These are phyloP conservation scores for Leucophenga varia DNA, from an alignment of 1,140 invertebrate genomes.

Conservation along the genomic window DNA sequence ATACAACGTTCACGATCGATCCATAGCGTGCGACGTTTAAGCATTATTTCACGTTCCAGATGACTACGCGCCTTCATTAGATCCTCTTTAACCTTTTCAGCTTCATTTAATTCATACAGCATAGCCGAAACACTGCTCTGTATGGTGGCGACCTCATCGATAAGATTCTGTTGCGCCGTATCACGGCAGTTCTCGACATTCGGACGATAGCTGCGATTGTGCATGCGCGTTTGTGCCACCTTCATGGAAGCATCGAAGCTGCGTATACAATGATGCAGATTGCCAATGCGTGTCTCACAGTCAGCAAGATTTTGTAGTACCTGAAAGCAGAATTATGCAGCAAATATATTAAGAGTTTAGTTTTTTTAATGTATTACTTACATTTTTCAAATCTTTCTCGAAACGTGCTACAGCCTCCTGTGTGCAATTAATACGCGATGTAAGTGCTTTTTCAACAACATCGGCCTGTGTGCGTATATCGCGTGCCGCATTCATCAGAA, in stretches of 20 bases:
- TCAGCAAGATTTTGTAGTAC: conserved; percentile 67
- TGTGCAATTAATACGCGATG: conserved; percentile 66
- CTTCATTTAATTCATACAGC: conserved; percentile 61
- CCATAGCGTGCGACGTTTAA: conserved; percentile 70
- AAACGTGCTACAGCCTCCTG: conserved; percentile 67
- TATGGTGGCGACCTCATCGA: conserved; percentile 72
- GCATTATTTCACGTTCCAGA: conserved; percentile 71
- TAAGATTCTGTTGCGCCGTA: conserved; percentile 67
- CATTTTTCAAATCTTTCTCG: conserved; percentile 66
- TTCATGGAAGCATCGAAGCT: conserved; percentile 73
- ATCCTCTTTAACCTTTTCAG: conserved; percentile 62
- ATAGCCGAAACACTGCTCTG: conserved; percentile 67
- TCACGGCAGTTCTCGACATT: conserved; percentile 74
- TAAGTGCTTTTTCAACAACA: conserved; percentile 67
- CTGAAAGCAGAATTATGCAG: conserved; percentile 41
- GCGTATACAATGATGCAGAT: conserved; percentile 63
- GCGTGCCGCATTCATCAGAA: conserved; percentile 65
- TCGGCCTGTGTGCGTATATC: conserved; percentile 75
- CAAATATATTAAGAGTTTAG: background rate
- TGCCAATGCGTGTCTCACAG: conserved; percentile 68
- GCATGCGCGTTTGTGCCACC: conserved; percentile 74
- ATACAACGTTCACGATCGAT: conserved; percentile 69
- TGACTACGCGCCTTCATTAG: conserved; percentile 64
- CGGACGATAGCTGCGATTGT: conserved; percentile 67
- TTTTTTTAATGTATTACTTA: conserved; percentile 30